Base-by-base conservation (phyloP, 2,113 vertebrate species). In the Polypterus senegalus region DNA sequence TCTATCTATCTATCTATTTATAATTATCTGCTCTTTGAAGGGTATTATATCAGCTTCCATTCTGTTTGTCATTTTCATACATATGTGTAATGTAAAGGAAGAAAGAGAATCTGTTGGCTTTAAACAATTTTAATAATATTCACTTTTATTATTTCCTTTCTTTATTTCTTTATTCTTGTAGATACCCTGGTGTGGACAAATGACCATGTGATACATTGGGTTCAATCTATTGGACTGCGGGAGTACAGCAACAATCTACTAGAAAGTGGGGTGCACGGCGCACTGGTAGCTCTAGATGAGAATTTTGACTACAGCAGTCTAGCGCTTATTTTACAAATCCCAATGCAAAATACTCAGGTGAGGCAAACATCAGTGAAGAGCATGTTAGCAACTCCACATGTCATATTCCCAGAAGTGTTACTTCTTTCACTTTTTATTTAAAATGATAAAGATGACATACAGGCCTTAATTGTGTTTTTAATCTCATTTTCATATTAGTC, bases 271-370 rank as follows among this genome's bases (percentile, higher is more conserved):
- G 86, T 98, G 58, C 94, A 98, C 0, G 94, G 94, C 1, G 84
- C 93, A 0, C 88, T 98, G 11, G 70, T 97, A 61, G 78, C 94
- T 65, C 81, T 98, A 10, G 94, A 98, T 0, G 94, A 98, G 73
- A 95, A 90, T 67, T 98, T 98, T 0, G 94, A 97, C 80, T 92
- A 92, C 81, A 91, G 89, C 81, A 92, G 91, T 4, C 79, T 98
- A 66, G 94, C 94, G 0, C 91, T 98, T 46, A 90, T 96, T 65
- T 78, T 98, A 70, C 94, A 98, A 76, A 97, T 98, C 63, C 94
- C 94, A 70, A 98, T 92, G 0, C 94, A 98, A 87, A 97, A 91
- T 79, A 97, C 93, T 5, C 94, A 97, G 92, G 94, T 96, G 64
- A 73, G 49, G 49, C 27, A 27, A 27, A 27, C 27, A 27, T 27